Percentiles rank a stretch among this genome's conserved stretches.
Evolutionary conservation across 2,797 vertebrate genomes (phyloP).

Genomic region (Eulemur rubriventer): DNA sequence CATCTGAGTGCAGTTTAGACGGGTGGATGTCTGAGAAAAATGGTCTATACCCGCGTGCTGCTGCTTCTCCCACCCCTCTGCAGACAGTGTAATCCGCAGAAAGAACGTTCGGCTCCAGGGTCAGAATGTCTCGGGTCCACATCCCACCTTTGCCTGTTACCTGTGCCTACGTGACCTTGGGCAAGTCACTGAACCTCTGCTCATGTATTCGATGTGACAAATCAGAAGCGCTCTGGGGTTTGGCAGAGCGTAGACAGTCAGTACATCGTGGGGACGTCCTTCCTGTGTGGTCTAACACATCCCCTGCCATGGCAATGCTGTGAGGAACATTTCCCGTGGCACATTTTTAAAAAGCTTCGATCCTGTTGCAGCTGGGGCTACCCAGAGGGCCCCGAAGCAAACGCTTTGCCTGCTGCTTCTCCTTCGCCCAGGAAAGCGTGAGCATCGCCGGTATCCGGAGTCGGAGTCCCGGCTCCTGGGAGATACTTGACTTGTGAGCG

Average conservation of each 20-base stretch:
- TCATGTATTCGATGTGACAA: accelerated
- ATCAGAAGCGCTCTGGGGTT: not conserved
- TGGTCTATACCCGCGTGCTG: accelerated
- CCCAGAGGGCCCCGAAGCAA: not conserved
- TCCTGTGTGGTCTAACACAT: accelerated
- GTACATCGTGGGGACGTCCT: accelerated
- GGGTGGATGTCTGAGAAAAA: not conserved
- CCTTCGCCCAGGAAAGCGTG: not conserved
- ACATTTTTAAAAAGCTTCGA: accelerated
- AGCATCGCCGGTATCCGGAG: accelerated
- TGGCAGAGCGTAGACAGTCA: not conserved
- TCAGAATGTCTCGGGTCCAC: not conserved
- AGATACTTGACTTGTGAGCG: too few species aligned
- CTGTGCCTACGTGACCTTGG: not conserved
- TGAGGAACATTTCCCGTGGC: accelerated
- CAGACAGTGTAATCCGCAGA: accelerated
- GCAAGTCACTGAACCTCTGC: not conserved
- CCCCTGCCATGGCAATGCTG: not conserved
- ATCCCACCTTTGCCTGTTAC: not conserved
- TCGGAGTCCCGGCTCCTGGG: not conserved
- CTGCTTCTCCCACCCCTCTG: not conserved
- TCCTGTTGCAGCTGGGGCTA: not conserved
- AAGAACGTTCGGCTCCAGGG: not conserved
- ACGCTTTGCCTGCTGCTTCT: too few species aligned
- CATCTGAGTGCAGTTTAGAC: not conserved